These are phyloP conservation scores for Raillietiella orientalis DNA, from an alignment of 2,888 invertebrate genomes.

Conservation along the genomic window DNA sequence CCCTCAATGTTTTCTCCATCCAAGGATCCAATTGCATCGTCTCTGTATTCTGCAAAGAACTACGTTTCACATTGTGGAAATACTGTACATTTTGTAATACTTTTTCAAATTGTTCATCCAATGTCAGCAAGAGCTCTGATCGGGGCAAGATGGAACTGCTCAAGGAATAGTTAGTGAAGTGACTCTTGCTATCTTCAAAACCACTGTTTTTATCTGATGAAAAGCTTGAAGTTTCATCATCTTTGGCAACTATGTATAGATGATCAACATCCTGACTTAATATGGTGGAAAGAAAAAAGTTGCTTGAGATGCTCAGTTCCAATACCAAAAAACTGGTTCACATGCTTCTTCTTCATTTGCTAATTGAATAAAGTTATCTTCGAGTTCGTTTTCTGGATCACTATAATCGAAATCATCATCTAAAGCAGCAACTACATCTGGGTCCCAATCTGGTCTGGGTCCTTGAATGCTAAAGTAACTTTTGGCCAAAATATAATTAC, in stretches of 20 bases:
- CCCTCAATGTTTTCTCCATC: constrained; percentile 72
- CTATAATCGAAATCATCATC: constrained; percentile 71
- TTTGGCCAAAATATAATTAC: no score
- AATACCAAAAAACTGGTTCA: no score
- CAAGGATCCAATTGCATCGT: constrained; percentile 57
- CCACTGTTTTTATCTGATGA: no score
- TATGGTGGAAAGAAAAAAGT: no score
- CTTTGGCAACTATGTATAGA: no score
- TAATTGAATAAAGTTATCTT: constrained; percentile 63
- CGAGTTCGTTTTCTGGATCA: constrained; percentile 46
- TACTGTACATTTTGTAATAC: constrained; percentile 13
- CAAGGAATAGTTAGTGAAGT: constrained; percentile 78
- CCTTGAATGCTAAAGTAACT: no score
- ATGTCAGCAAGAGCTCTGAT: constrained; percentile 40
- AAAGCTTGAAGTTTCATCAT: no score
- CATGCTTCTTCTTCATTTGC: constrained; percentile 24
- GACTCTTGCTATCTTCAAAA: constrained; percentile 46
- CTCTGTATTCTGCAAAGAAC: constrained; percentile 44
- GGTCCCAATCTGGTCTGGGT: constrained; percentile 31
- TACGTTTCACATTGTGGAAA: not conserved
- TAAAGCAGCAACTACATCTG: constrained; percentile 66
- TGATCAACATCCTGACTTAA: no score
- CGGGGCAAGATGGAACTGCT: constrained; percentile 59
- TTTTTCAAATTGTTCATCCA: constrained; percentile 68
- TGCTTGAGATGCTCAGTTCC: no score